A percentile compares a stretch with the other conserved stretches of the same genome.
These are phyloP conservation scores for Dichetophora obliterata DNA, from an alignment of 2,888 invertebrate species.

Conservation along the genomic window DNA sequence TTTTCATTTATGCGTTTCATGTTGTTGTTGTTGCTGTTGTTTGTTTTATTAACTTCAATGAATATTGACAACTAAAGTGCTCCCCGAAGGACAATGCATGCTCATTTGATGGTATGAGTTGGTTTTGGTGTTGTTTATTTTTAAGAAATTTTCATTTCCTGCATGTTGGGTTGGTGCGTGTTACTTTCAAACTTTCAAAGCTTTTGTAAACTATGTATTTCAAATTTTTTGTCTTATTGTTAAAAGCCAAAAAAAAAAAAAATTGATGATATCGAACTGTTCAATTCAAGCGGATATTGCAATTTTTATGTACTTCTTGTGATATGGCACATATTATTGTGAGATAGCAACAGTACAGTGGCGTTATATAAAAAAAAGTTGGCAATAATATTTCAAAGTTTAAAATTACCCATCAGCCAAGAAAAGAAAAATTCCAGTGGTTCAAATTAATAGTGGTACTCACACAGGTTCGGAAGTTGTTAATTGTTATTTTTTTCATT, in stretches of 20 bases:
- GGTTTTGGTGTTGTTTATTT: neutral
- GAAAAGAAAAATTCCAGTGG: too few relatives aligned
- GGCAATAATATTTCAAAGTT: too few relatives aligned
- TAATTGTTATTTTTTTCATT: too few relatives aligned
- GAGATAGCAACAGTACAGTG: neutral
- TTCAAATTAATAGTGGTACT: too few relatives aligned
- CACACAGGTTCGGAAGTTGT: too few relatives aligned
- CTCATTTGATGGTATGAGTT: neutral
- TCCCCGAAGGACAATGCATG: neutral
- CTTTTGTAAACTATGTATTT: neutral
- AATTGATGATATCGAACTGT: neutral
- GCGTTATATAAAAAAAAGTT: neutral
- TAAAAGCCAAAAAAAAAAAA: neutral
- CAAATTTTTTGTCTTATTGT: neutral
- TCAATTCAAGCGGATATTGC: neutral
- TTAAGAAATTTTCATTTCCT: conserved; percentile 12
- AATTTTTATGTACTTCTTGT: neutral
- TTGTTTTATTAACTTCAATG: neutral
- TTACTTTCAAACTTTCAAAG: neutral
- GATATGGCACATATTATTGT: neutral
- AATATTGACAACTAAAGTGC: neutral
- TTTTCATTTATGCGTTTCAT: neutral
- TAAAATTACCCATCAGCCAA: too few relatives aligned
- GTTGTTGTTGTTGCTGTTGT: neutral
- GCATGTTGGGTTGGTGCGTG: neutral